Evolutionary conservation across 2,113 vertebrate species (phyloP).

Genomic region (Gymnogyps californianus): DNA sequence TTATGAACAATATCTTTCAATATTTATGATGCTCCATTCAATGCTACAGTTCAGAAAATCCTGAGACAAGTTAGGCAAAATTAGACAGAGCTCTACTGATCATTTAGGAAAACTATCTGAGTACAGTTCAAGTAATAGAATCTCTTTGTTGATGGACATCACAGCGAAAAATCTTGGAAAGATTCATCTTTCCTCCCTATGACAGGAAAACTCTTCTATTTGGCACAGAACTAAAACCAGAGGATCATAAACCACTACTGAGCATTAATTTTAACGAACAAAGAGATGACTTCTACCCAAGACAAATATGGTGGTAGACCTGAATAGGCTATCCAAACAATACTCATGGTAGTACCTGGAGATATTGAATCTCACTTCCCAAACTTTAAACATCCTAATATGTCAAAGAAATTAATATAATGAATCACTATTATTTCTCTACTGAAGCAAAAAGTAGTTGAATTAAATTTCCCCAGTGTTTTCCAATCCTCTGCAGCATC

Average conservation of each 20-base stretch:
- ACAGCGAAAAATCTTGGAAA: background rate
- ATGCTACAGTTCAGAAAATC: background rate
- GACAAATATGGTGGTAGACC: background rate
- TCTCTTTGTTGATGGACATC: background rate
- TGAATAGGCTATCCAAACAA: background rate
- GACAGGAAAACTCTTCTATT: background rate
- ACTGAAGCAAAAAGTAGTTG: background rate
- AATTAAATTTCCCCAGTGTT: conserved; percentile 23
- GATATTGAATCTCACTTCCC: background rate
- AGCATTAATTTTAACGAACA: background rate
- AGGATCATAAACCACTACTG: background rate
- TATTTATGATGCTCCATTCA: background rate
- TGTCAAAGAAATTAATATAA: background rate
- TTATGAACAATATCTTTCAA: background rate
- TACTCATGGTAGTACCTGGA: background rate
- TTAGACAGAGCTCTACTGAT: background rate
- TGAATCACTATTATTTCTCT: background rate
- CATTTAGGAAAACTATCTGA: background rate
- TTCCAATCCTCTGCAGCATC: background rate
- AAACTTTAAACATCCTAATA: background rate
- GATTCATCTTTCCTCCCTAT: background rate
- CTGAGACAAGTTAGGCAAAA: background rate
- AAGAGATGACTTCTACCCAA: background rate
- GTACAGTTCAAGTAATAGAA: background rate
- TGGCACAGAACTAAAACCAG: background rate